A percentile compares a stretch with the other conserved stretches of the same genome.
Conservation (phyloP, 2,113 vertebrate genomes). For the Edolisoma coerulescens region DNA sequence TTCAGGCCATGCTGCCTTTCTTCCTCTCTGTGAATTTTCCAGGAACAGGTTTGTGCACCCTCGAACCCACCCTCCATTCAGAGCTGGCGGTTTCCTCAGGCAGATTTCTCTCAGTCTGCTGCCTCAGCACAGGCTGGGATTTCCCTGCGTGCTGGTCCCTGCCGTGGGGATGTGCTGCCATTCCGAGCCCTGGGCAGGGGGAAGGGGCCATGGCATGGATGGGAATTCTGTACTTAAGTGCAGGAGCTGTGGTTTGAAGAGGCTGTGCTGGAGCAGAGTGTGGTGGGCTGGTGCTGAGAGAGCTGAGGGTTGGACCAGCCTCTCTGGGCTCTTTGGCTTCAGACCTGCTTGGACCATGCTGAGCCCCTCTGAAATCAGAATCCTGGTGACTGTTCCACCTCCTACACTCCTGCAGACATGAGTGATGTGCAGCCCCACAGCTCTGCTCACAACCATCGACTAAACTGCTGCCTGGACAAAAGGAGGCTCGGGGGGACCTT, state of each 20-base stretch:
- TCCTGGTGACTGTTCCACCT: neutral
- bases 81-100: neutral
- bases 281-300: neutral
- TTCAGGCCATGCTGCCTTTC: neutral
- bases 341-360: too few species aligned
- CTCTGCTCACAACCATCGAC: neutral
- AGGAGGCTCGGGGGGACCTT: neutral
- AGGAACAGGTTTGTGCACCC: neutral
- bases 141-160: neutral
- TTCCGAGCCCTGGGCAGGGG: neutral
- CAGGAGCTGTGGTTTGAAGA: neutral
- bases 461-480: neutral
- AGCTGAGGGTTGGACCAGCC: neutral
- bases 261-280: neutral
- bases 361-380: neutral
- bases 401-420: neutral
- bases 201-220: accelerated
- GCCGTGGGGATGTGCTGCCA: accelerated
- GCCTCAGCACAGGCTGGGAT: neutral
- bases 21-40: neutral
- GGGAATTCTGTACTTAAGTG: neutral
- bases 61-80: neutral
- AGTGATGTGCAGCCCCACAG: neutral
- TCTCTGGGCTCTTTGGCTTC: neutral
- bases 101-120: neutral